A percentile compares a stretch with the other conserved stretches of the same genome.
These are phyloP conservation scores for Seira ritae DNA, from an alignment of 2,888 invertebrate genomes.

Conservation along the genomic window DNA sequence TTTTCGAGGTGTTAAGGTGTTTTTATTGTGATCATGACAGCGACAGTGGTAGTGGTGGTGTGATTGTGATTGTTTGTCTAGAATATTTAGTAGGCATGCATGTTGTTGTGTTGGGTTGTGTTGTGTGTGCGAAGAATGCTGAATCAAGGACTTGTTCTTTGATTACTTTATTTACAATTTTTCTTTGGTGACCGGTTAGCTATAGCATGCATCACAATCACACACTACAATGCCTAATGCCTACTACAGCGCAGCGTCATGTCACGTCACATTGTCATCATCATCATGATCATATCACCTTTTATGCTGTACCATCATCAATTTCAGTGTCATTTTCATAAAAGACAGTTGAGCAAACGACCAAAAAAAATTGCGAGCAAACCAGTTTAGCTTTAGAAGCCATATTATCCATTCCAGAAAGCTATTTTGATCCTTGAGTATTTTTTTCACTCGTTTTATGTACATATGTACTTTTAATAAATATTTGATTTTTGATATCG, in stretches of 20 bases:
- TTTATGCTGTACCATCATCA: neutral
- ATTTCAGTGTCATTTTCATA: neutral
- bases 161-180: conserved; percentile 13
- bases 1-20: conserved; percentile 16
- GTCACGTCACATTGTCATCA: conserved; percentile 18
- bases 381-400: conserved; percentile 5
- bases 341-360: neutral
- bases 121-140: neutral
- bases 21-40: too few species aligned
- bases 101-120: too few species aligned
- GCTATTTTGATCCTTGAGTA: conserved; percentile 1
- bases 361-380: neutral
- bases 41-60: neutral
- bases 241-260: too few species aligned
- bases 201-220: conserved; percentile 4
- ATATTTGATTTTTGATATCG: too few species aligned
- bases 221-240: too few species aligned
- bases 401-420: too few species aligned
- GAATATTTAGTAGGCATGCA: neutral
- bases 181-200: conserved; percentile 10
- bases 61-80: conserved; percentile 2
- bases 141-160: conserved; percentile 21
- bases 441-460: too few species aligned
- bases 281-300: conserved; percentile 7
- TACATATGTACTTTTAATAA: too few species aligned